A percentile compares a stretch with the other conserved stretches of the same genome.
These are phyloP conservation scores for Pocillopora verrucosa DNA, from an alignment of 64 coral and sea anemone species.

Conservation along the genomic window DNA sequence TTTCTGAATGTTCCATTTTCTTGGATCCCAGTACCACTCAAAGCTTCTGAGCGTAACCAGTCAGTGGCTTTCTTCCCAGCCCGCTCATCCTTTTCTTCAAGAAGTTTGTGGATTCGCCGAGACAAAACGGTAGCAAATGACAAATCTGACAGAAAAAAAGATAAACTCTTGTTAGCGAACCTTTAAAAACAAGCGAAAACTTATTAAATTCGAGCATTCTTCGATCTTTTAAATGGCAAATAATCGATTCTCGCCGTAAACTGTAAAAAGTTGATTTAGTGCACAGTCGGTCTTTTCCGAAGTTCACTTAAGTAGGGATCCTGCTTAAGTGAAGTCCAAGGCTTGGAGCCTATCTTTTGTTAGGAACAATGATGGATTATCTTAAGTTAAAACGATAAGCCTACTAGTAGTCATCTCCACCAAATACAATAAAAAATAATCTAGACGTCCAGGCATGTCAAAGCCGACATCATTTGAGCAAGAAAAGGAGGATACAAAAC, in stretches of 20 bases:
- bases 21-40: slow-evolving; percentile 60
- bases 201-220: not conserved
- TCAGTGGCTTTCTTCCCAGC: slow-evolving; percentile 30
- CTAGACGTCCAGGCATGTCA: too few relatives aligned
- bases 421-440: too few relatives aligned
- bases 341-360: too few relatives aligned
- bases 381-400: too few relatives aligned
- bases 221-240: not conserved
- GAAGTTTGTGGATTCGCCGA: slow-evolving; percentile 57
- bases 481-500: too few relatives aligned
- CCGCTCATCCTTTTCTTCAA: slow-evolving; percentile 68
- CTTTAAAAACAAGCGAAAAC: not conserved
- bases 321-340: too few relatives aligned
- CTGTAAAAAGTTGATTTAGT: too few relatives aligned
- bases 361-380: too few relatives aligned
- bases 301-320: too few relatives aligned
- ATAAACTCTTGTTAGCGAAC: not conserved
- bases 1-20: slow-evolving; percentile 86
- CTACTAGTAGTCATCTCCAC: too few relatives aligned
- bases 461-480: too few relatives aligned
- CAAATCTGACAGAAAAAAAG: slow-evolving; percentile 14
- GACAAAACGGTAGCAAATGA: slow-evolving; percentile 64
- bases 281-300: too few relatives aligned
- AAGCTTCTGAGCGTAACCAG: slow-evolving; percentile 73
- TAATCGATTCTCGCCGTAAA: not conserved